Evolutionary conservation across 2,888 invertebrate species (phyloP).

Genomic region (Anagyrus pseudococci): DNA sequence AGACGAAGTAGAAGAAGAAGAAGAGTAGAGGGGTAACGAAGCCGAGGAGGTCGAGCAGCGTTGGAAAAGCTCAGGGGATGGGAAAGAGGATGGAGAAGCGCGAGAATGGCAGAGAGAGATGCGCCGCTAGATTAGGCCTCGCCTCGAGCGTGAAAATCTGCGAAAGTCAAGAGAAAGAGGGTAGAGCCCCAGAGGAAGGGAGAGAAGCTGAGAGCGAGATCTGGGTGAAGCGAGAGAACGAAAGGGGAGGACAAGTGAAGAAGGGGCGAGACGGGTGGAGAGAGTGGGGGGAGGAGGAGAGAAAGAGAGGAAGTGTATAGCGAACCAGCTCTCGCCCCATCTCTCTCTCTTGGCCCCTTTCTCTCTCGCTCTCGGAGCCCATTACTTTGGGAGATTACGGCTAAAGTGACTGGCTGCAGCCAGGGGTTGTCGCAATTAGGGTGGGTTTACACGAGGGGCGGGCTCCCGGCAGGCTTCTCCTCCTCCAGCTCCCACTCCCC

Average conservation of each 20-base stretch:
- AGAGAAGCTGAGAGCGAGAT: slow-evolving; percentile 26
- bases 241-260: slow-evolving; percentile 45
- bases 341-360: not conserved
- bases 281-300: too few species aligned
- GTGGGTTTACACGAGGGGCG: slow-evolving; percentile 36
- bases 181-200: slow-evolving; percentile 18
- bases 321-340: not conserved
- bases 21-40: not conserved
- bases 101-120: slow-evolving; percentile 48
- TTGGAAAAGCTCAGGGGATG: not conserved
- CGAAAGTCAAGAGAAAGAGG: slow-evolving; percentile 30
- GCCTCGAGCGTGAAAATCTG: slow-evolving; percentile 41
- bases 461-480: slow-evolving; percentile 11
- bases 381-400: slow-evolving; percentile 39
- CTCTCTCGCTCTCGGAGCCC: slow-evolving; percentile 27
- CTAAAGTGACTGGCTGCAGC: slow-evolving; percentile 36
- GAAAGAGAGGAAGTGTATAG: too few species aligned
- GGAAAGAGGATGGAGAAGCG: slow-evolving; percentile 45
- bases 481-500: not conserved
- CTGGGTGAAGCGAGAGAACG: slow-evolving; percentile 33
- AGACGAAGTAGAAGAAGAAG: not conserved
- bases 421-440: slow-evolving; percentile 39
- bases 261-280: too few species aligned
- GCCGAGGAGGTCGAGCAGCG: slow-evolving; percentile 3
- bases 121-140: slow-evolving; percentile 35